Conservation (phyloP, 2,888 invertebrate species). For the Andrena bucephala region DNA sequence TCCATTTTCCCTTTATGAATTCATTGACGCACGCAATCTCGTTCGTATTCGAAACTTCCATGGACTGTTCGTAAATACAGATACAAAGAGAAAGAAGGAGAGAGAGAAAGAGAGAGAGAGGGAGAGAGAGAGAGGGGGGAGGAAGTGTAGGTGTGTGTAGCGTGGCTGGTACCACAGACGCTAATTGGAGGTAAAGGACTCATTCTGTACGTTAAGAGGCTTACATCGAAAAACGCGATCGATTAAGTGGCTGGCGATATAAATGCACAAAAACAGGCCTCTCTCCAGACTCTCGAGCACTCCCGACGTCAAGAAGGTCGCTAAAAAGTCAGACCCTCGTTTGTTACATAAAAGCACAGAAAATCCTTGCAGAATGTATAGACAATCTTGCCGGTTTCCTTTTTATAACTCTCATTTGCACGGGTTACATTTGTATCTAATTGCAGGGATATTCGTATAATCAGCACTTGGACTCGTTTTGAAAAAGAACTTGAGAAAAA, state of each 20-base stretch:
- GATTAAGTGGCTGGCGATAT: conserved; percentile 60
- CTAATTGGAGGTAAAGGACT: conserved; percentile 63
- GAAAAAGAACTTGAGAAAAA: not conserved
- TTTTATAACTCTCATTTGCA: not conserved
- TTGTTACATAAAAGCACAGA: conserved; percentile 20
- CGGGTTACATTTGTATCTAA: conserved; percentile 4
- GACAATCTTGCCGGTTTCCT: not conserved
- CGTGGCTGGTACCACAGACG: conserved; percentile 33
- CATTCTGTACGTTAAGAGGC: conserved; percentile 63
- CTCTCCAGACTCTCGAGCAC: conserved; percentile 28
- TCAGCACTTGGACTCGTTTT: not conserved
- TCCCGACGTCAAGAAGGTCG: conserved; percentile 34
- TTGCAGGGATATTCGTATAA: not conserved
- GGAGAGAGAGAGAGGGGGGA: not conserved
- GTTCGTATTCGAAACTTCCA: conserved; percentile 76
- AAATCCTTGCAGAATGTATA: not conserved
- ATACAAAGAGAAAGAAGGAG: not conserved
- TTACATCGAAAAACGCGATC: conserved; percentile 62
- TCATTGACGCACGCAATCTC: conserved; percentile 78
- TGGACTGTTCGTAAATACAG: conserved; percentile 73
- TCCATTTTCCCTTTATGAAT: conserved; percentile 68
- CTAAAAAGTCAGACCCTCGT: conserved; percentile 29
- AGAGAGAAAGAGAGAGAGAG: not conserved
- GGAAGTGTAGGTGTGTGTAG: not conserved
- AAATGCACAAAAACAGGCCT: conserved; percentile 47